Conservation (phyloP, 2,888 invertebrate genomes). For the Agrilus mali region DNA sequence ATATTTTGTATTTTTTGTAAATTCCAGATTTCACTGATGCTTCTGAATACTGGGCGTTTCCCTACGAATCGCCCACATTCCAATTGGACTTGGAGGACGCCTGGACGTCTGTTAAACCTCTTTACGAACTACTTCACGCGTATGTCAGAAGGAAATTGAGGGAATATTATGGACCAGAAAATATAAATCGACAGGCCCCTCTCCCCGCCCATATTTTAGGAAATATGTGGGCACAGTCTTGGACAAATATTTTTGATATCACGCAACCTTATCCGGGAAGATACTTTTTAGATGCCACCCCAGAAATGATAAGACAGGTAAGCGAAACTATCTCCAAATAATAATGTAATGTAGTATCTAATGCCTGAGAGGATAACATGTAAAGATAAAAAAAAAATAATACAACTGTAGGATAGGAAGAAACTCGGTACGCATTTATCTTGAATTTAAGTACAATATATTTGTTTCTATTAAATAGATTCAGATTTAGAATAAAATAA, state of each 20-base stretch:
- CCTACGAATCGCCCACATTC: constrained; percentile 68
- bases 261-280: constrained; percentile 73
- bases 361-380: too few relatives aligned
- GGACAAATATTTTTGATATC: constrained; percentile 69
- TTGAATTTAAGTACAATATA: too few relatives aligned
- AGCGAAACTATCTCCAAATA: constrained; percentile 1
- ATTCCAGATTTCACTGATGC: constrained; percentile 72
- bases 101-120: constrained; percentile 73
- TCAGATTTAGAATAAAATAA: too few relatives aligned
- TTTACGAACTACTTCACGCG: constrained; percentile 80
- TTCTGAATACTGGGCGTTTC: constrained; percentile 80
- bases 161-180: constrained; percentile 72
- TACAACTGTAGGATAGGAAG: too few relatives aligned
- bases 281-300: constrained; percentile 68
- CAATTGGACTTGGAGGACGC: constrained; percentile 67
- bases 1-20: too few relatives aligned
- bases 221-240: constrained; percentile 84
- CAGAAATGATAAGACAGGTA: constrained; percentile 68
- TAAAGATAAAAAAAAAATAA: too few relatives aligned
- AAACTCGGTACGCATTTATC: too few relatives aligned
- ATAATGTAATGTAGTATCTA: too few relatives aligned
- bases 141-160: constrained; percentile 76
- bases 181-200: constrained; percentile 66
- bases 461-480: too few relatives aligned
- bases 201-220: constrained; percentile 77